These are phyloP conservation scores for Dynastes grantii DNA, from an alignment of 2,888 invertebrate genomes.

Conservation along the genomic window DNA sequence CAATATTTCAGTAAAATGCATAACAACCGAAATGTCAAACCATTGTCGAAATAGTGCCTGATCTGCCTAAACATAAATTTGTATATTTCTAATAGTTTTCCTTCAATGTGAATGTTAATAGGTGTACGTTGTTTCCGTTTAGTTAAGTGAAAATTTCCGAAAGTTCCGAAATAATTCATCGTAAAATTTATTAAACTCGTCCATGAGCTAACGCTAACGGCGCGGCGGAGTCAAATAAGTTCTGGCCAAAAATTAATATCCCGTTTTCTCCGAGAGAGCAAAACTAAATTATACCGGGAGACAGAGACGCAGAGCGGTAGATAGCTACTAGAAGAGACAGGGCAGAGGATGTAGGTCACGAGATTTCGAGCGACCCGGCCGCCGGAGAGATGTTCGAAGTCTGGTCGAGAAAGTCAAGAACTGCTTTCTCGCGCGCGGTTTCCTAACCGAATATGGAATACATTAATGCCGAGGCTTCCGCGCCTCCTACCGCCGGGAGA, in stretches of 20 bases:
- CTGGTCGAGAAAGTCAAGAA: constrained; percentile 42
- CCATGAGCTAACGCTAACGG: neutral
- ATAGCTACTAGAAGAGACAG: constrained; percentile 12
- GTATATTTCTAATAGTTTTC: neutral
- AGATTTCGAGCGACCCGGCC: constrained; percentile 26
- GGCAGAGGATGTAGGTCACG: constrained; percentile 29
- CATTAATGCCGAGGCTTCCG: constrained; percentile 33
- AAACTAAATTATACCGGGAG: constrained; percentile 41
- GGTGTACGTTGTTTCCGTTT: neutral
- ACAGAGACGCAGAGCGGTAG: constrained; percentile 6
- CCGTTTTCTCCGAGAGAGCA: constrained; percentile 5
- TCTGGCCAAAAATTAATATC: constrained; percentile 46
- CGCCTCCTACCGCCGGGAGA: constrained; percentile 12
- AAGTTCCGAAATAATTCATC: neutral
- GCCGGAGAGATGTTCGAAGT: constrained; percentile 24
- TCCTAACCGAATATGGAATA: constrained; percentile 44
- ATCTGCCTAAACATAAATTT: neutral
- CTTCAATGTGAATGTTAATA: neutral
- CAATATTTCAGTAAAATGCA: too few species aligned
- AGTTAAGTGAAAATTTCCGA: neutral
- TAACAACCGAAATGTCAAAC: too few species aligned
- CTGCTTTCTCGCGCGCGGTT: constrained; percentile 17
- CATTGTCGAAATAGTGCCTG: neutral
- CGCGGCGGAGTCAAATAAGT: constrained; percentile 17
- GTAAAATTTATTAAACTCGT: constrained; percentile 20